Conservation (phyloP, 2,888 invertebrate species). For the Caenorhabditis auriculariae region DNA sequence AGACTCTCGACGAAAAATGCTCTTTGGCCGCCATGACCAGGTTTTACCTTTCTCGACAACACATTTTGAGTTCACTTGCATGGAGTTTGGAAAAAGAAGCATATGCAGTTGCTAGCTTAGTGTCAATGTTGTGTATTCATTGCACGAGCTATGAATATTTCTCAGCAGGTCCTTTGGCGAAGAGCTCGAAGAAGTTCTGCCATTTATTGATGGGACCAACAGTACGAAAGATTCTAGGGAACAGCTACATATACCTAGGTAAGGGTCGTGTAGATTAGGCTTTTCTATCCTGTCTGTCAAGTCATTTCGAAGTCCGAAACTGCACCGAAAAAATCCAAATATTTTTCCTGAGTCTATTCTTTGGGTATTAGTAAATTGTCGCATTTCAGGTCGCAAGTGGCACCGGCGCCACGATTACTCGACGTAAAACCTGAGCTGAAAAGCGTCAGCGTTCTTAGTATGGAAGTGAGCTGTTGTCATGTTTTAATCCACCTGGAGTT, state of each 20-base stretch:
- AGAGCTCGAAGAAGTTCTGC: constrained; percentile 52
- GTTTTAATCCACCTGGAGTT: background rate
- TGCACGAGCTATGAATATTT: constrained; percentile 21
- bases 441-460: constrained; percentile 23
- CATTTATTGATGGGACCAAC: constrained; percentile 54
- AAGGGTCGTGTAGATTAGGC: too few species aligned
- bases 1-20: constrained; percentile 24
- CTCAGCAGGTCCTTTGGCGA: constrained; percentile 61
- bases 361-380: too few species aligned
- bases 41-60: too few species aligned
- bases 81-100: too few species aligned
- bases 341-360: too few species aligned
- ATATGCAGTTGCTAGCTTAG: too few species aligned
- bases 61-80: too few species aligned
- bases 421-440: constrained; percentile 27
- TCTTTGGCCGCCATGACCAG: constrained; percentile 24
- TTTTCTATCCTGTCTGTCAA: too few species aligned
- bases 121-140: too few species aligned
- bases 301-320: too few species aligned
- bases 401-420: constrained; percentile 12
- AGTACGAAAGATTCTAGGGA: constrained; percentile 36
- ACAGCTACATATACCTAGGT: constrained; percentile 28
- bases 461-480: background rate
- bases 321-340: too few species aligned
- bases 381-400: constrained; percentile 22